A percentile compares a stretch with the other conserved stretches of the same genome.
phyloP scores from a whole-genome alignment of 2,113 vertebrate genomes.

The Tachycineta bicolor region DNA sequence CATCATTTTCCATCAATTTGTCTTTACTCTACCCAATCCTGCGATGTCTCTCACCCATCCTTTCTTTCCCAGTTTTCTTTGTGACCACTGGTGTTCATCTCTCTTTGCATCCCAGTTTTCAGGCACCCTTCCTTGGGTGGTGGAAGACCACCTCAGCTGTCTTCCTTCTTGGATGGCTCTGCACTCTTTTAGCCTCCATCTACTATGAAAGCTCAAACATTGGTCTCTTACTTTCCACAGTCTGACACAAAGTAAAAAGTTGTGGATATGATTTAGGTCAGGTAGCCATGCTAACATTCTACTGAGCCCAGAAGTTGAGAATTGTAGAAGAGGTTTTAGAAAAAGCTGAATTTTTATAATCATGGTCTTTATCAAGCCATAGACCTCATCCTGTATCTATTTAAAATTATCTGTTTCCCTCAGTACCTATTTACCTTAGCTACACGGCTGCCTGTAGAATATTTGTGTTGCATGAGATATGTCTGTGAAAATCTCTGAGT shows the following conservation, averaged over 20 bases:
- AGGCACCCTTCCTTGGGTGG: neutral
- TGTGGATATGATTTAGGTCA: neutral
- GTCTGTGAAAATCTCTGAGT: neutral
- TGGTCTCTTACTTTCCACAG: neutral
- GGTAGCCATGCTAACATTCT: neutral
- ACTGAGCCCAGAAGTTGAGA: neutral
- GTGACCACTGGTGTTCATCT: neutral
- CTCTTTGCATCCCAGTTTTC: neutral
- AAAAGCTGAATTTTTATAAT: neutral
- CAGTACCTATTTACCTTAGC: neutral
- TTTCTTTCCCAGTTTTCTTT: neutral
- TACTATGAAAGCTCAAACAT: neutral
- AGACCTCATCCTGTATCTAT: neutral
- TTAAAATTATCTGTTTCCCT: neutral
- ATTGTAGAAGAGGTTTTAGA: neutral
- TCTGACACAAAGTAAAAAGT: neutral
- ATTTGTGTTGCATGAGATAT: neutral
- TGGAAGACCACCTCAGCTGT: too few relatives aligned
- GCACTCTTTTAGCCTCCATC: neutral
- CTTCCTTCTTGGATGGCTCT: neutral
- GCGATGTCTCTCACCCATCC: neutral
- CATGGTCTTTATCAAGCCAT: neutral
- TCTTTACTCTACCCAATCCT: neutral
- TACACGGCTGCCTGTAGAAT: neutral
- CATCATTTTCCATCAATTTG: neutral